Conservation (phyloP, 2,888 invertebrate species). For the Acleris cristana region DNA sequence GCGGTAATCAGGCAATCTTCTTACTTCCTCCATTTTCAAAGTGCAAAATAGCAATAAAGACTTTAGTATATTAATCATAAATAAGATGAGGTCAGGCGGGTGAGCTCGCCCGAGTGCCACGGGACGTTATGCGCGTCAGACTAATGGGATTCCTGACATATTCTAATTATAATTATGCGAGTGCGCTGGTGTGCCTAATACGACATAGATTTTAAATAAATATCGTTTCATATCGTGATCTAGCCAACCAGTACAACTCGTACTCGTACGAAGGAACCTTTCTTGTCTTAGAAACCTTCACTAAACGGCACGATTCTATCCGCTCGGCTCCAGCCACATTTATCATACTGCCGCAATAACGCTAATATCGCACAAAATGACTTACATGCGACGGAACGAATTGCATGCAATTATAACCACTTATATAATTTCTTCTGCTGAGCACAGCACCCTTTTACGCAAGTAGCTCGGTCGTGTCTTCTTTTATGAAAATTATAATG, state of each 20-base stretch:
- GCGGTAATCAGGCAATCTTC: conserved; percentile 26
- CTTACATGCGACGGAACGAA: background rate
- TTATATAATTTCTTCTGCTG: background rate
- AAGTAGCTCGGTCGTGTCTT: background rate
- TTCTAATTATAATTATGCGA: conserved; percentile 34
- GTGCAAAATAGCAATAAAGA: conserved; percentile 28
- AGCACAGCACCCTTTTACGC: background rate
- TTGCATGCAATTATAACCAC: background rate
- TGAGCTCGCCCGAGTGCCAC: conserved; percentile 10
- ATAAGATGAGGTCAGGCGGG: conserved; percentile 33
- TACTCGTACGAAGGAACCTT: too few relatives aligned
- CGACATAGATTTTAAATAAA: background rate
- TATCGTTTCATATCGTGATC: background rate
- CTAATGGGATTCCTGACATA: conserved; percentile 33
- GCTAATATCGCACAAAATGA: too few relatives aligned
- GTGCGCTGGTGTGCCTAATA: conserved; percentile 10
- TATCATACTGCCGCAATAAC: too few relatives aligned
- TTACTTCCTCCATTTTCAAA: conserved; percentile 28
- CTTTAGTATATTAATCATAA: conserved; percentile 33
- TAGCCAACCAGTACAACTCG: too few relatives aligned
- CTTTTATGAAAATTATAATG: conserved; percentile 27
- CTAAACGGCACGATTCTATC: too few relatives aligned
- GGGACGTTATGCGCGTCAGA: conserved; percentile 19
- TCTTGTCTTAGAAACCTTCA: too few relatives aligned
- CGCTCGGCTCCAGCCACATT: too few relatives aligned